These are phyloP conservation scores for Manduca sexta DNA, from an alignment of 1,140 invertebrate genomes.

Conservation along the genomic window DNA sequence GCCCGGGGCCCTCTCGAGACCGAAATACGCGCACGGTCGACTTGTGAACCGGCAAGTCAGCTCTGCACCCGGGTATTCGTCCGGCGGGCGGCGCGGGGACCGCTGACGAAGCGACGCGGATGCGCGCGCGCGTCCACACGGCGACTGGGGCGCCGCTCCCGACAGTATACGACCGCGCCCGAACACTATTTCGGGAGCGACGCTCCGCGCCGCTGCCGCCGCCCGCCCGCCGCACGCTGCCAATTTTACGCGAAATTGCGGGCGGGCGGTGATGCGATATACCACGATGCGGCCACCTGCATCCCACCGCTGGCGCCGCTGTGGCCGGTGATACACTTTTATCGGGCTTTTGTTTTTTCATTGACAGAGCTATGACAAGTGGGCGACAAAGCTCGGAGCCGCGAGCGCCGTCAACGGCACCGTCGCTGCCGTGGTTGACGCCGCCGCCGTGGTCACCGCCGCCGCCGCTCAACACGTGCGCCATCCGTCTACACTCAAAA, in stretches of 20 bases:
- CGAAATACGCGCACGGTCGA: constrained; percentile 60
- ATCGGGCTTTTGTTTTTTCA: constrained; percentile 35
- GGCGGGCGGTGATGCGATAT: constrained; percentile 72
- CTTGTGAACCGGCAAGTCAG: constrained; percentile 42
- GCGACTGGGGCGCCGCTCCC: constrained; percentile 61
- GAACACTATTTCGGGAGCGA: constrained; percentile 70
- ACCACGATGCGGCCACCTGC: constrained; percentile 45
- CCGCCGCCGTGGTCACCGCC: constrained; percentile 7
- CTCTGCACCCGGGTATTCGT: constrained; percentile 38
- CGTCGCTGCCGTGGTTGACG: constrained; percentile 1
- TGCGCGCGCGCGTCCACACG: constrained; percentile 64
- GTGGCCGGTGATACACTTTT: constrained; percentile 20
- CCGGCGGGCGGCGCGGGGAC: constrained; percentile 39
- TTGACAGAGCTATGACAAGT: constrained; percentile 32
- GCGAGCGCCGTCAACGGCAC: constrained; percentile 4
- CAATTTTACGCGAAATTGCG: constrained; percentile 73
- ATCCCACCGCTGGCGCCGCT: constrained; percentile 17
- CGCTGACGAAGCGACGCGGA: constrained; percentile 53
- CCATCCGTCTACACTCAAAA: constrained; percentile 48
- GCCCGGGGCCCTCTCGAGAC: constrained; percentile 62
- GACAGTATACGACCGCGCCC: constrained; percentile 56
- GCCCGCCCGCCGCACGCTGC: constrained; percentile 64
- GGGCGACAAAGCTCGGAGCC: constrained; percentile 16
- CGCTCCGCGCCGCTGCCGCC: constrained; percentile 57
- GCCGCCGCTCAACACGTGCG: constrained; percentile 34